Base-by-base conservation (phyloP, 1,140 invertebrate genomes). In the Lordiphosa collinella region DNA sequence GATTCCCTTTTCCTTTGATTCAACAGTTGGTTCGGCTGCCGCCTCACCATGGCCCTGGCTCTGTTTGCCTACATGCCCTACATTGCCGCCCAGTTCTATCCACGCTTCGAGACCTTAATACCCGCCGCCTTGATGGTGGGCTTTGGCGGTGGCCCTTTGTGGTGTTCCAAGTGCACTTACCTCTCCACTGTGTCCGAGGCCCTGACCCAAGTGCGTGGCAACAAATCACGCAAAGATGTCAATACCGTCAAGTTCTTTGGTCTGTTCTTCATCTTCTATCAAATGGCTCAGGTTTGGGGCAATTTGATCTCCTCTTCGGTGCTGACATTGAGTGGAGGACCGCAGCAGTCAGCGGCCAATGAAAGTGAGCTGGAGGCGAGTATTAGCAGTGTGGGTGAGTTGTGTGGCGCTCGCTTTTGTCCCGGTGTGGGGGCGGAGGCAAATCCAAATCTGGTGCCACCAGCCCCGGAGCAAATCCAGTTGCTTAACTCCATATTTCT, bases 261-360 rank as follows among this genome's bases (percentile, higher is more conserved):
- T 1, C 95, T 98, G 89, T 99, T 99, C 92, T 99, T 99, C 90
- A 93, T 99, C 58, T 94, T 97, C 78, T 98, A 97, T 82, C 97
- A 98, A 89, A 94, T 95, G 90, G 94, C 96, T 0, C 95, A 96
- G 89, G 94, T 97, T 14, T 95, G 95, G 95, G 97, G 97, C 0
- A 98, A 98, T 89, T 91, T 98, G 0, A 95, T 98, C 38, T 97
- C 96, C 29, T 98, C 96, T 2, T 91, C 93, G 36, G 71, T 84
- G 7, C 57, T 87, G 0, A 85, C 86, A 10, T 22, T 79, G 8
- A 85, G 86, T 43, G 63, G 58, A 4, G 18, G 16, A n/a, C n/a
- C n/a, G n/a, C n/a, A n/a, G 10, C 56, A 37, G 12, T 25, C 58
- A 3, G 12, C 57, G 0, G 63, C 51, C 2, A 84, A 85, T 38